phyloP scores from a whole-genome alignment of 35 echinoderm and acorn worm genomes.

The Lytechinus variegatus region DNA sequence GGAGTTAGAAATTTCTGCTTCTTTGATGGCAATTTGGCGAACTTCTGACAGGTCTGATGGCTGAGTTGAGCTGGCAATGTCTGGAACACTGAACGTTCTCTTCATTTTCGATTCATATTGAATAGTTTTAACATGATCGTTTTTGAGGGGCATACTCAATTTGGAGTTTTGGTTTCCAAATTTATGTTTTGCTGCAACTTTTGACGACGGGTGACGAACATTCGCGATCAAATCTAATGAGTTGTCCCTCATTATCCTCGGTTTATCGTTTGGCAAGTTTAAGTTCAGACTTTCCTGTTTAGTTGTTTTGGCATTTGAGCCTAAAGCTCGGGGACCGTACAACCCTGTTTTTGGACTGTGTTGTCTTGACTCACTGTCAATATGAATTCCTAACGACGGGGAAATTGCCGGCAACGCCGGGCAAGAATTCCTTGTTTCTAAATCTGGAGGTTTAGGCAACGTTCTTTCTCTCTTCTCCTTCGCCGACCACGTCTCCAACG shows the following conservation, averaged over 20 bases:
- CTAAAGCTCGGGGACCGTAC: not conserved
- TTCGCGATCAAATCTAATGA: not conserved
- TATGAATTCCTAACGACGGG: not conserved
- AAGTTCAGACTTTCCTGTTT: not conserved
- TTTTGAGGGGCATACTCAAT: not conserved
- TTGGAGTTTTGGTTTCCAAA: not conserved
- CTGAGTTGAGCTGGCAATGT: not conserved
- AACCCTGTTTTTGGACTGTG: not conserved
- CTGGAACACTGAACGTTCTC: not conserved
- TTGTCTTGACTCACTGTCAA: not conserved
- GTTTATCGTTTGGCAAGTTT: not conserved
- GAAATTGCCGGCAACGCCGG: conserved; percentile 21
- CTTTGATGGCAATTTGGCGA: not conserved
- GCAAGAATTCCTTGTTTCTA: not conserved
- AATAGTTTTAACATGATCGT: not conserved
- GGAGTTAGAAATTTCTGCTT: not conserved
- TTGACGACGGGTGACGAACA: not conserved
- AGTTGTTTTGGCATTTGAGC: not conserved
- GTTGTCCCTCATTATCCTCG: not conserved
- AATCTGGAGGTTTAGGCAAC: not conserved
- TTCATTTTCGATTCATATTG: not conserved
- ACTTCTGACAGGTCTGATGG: not conserved
- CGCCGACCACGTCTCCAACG: not conserved
- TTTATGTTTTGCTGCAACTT: not conserved
- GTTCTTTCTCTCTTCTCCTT: not conserved